Base-by-base conservation (phyloP, 2,113 vertebrate species). In the Notarius lentiginosus region DNA sequence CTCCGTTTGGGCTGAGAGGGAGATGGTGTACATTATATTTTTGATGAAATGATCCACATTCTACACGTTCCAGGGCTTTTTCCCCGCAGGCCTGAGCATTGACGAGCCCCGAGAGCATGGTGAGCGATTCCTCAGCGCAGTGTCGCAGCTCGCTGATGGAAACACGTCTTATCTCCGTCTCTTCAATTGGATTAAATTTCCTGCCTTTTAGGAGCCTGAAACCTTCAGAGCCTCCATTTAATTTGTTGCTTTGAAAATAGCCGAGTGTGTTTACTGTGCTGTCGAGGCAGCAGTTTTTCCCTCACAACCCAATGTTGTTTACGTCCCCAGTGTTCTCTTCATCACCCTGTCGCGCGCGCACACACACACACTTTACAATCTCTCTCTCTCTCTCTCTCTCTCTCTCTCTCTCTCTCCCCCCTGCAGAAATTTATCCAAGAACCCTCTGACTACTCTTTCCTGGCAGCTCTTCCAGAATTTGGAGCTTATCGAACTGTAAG, bases 401-500 rank as follows among this genome's bases (percentile, higher is more conserved):
- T 88, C 17, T 82, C 58, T 89, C n/a, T 88, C 34, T 82, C 49
- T 90, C 22, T 81, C 15, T 68, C 20, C 65, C 41, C 73, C 91
- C 83, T 0, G 18, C 94, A 97, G 97, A 96, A 96, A 97, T 92
- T 94, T 97, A 88, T 97, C 97, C 1, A 96, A 95, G 90, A 97
- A 97, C 90, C 96, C 96, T 73, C 95, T 97, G 91, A 96, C 93
- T 80, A 96, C 96, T 11, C 93, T 97, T 49, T 96, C 96, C 0
- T 97, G 97, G 97, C 95, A 96, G 63, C 96, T 97, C 83, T 97
- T 97, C 95, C 95, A 97, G 95, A 96, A 96, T 0, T 94, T 97
- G 90, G 95, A 95, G 89, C 96, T 97, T 91, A 94, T 92, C 82
- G 96, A 97, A 93, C 91, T 97, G 97, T 97, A 95, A 97, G 97